These are phyloP conservation scores for Phenganax marumi DNA, from an alignment of 92 coral and sea anemone genomes.

Conservation along the genomic window DNA sequence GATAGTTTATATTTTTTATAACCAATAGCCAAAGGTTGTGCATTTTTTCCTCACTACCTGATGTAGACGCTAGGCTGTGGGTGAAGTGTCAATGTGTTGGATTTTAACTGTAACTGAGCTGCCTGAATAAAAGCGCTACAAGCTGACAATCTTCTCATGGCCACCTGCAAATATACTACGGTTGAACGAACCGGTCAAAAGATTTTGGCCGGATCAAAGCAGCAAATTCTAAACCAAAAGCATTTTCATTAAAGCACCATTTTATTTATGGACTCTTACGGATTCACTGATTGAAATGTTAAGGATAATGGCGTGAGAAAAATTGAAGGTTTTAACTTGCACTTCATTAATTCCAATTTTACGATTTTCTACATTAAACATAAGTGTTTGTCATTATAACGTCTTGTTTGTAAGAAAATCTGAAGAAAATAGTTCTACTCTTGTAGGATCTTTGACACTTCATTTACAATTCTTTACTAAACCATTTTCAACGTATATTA, in stretches of 20 bases:
- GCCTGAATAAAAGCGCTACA: neutral
- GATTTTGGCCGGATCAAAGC: slow-evolving; percentile 5
- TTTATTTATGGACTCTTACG: too few species aligned
- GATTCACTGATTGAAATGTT: neutral
- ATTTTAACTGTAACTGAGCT: neutral
- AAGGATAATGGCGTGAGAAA: neutral
- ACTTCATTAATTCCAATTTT: neutral
- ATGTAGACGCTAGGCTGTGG: too few species aligned
- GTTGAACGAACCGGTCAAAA: slow-evolving; percentile 6
- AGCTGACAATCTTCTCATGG: neutral
- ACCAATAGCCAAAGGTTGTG: too few species aligned
- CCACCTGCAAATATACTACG: slow-evolving; percentile 13
- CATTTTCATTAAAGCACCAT: too few species aligned
- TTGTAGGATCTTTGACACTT: too few species aligned
- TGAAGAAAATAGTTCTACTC: too few species aligned
- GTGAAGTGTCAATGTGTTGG: too few species aligned
- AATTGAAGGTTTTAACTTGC: neutral
- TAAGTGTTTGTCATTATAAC: neutral
- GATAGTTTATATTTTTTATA: too few species aligned
- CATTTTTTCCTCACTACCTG: too few species aligned
- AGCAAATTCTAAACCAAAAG: neutral
- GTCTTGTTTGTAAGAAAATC: neutral
- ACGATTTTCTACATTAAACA: too few species aligned
- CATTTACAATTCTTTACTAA: too few species aligned
- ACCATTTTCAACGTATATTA: too few species aligned